A percentile compares a stretch with the other conserved stretches of the same genome.
Conservation (phyloP, 2,888 invertebrate genomes). For the Scaptodrosophila latifasciaeformis region DNA sequence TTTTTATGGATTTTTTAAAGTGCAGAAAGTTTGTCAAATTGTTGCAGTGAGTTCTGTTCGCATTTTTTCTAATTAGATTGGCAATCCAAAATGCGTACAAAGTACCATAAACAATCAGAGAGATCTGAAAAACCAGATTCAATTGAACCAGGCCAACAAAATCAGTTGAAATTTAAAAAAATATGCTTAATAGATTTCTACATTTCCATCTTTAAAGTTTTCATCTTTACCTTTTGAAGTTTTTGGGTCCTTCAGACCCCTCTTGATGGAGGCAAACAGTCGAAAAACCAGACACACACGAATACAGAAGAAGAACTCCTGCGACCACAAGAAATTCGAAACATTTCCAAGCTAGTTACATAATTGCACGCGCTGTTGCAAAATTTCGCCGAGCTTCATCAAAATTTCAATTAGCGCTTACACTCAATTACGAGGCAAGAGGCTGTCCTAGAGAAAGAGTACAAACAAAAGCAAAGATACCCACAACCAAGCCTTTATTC, state of each 20-base stretch:
- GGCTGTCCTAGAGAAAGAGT: no score
- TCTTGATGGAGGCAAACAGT: no score
- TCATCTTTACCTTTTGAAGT: slow-evolving; percentile 5
- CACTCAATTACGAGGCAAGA: slow-evolving; percentile 60
- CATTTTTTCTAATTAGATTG: slow-evolving; percentile 22
- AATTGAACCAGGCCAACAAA: no score
- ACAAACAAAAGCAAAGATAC: background rate
- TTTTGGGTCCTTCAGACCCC: slow-evolving; percentile 11
- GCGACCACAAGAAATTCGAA: slow-evolving; percentile 60
- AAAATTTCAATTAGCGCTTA: slow-evolving; percentile 65
- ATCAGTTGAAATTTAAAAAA: no score
- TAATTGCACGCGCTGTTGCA: slow-evolving; percentile 52
- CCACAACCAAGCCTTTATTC: background rate
- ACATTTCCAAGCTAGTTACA: slow-evolving; percentile 60
- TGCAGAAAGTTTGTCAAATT: slow-evolving; percentile 46
- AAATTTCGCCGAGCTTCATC: slow-evolving; percentile 63
- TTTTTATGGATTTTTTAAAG: slow-evolving; percentile 36
- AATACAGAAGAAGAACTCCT: no score
- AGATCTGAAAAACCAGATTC: no score
- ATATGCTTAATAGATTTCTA: no score
- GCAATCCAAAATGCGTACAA: no score
- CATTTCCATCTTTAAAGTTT: no score
- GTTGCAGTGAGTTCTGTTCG: slow-evolving; percentile 24
- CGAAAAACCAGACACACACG: no score
- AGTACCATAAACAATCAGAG: no score